phyloP scores from a whole-genome alignment of 2,888 invertebrate genomes.

The Pasiphila rectangulata region DNA sequence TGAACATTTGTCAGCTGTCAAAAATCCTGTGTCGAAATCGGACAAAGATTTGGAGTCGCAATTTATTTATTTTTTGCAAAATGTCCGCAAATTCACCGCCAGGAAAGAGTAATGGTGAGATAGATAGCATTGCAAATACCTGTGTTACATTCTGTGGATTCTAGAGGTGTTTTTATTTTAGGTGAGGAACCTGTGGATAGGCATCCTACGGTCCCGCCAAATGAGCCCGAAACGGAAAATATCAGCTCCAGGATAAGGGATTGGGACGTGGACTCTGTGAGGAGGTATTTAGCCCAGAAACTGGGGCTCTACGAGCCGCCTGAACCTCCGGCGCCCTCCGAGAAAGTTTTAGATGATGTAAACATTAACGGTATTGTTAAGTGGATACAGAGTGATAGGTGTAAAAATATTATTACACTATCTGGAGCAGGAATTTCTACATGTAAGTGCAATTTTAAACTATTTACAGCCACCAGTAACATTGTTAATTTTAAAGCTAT shows the following conservation, averaged over 20 bases:
- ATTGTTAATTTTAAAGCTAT: too few species aligned
- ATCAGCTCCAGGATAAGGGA: conserved; percentile 64
- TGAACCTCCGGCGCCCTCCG: conserved; percentile 52
- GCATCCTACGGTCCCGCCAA: conserved; percentile 61
- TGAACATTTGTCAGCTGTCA: conserved; percentile 53
- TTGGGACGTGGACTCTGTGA: conserved; percentile 82
- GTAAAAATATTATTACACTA: conserved; percentile 94
- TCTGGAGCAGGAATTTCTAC: conserved; percentile 98
- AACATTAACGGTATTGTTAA: conserved; percentile 88
- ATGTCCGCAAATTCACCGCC: conserved; percentile 76
- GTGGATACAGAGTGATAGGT: conserved; percentile 88
- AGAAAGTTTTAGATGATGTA: conserved; percentile 84
- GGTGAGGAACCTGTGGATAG: conserved; percentile 53
- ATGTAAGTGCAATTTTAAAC: conserved; percentile 82
- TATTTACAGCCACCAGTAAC: too few species aligned
- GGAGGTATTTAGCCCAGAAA: conserved; percentile 84
- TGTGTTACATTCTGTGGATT: conserved; percentile 5
- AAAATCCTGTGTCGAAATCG: conserved; percentile 59
- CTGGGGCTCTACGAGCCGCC: conserved; percentile 79
- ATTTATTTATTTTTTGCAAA: conserved; percentile 59
- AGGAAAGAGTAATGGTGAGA: conserved; percentile 67
- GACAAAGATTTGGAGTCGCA: conserved; percentile 67
- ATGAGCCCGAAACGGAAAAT: conserved; percentile 49
- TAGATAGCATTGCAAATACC: conserved; percentile 3
- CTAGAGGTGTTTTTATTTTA: conserved; percentile 32